Conservation (phyloP, 2,797 vertebrate genomes). For the Tenualosa ilisha region DNA sequence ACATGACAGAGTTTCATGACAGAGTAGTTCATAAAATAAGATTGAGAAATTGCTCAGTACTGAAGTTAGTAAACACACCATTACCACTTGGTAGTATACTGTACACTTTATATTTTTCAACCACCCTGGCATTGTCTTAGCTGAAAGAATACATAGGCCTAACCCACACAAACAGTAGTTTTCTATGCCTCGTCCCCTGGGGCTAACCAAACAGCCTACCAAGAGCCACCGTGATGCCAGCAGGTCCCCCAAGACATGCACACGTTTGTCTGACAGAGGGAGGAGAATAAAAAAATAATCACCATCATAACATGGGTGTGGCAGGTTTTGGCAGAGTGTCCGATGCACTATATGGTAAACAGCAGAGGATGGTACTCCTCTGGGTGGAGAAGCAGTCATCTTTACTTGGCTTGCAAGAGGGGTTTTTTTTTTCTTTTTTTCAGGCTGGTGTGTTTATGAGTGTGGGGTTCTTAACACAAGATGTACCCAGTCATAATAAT, state of each 20-base stretch:
- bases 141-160: not conserved
- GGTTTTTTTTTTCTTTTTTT: not conserved
- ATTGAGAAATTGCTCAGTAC: not conserved
- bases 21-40: no score
- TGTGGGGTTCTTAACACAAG: not conserved
- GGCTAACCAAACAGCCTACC: not conserved
- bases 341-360: not conserved
- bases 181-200: not conserved
- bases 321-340: not conserved
- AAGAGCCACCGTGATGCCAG: not conserved
- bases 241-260: not conserved
- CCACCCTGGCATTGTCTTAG: not conserved
- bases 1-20: no score
- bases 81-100: not conserved
- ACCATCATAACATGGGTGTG: constrained; percentile 1
- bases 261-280: not conserved
- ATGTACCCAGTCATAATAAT: not conserved
- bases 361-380: not conserved
- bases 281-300: not conserved
- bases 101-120: not conserved
- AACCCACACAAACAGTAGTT: not conserved
- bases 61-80: not conserved
- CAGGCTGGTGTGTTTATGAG: not conserved
- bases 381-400: not conserved
- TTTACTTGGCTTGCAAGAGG: not conserved